These are phyloP conservation scores for Phoenicopterus ruber DNA, from an alignment of 2,113 vertebrate genomes.

Conservation along the genomic window DNA sequence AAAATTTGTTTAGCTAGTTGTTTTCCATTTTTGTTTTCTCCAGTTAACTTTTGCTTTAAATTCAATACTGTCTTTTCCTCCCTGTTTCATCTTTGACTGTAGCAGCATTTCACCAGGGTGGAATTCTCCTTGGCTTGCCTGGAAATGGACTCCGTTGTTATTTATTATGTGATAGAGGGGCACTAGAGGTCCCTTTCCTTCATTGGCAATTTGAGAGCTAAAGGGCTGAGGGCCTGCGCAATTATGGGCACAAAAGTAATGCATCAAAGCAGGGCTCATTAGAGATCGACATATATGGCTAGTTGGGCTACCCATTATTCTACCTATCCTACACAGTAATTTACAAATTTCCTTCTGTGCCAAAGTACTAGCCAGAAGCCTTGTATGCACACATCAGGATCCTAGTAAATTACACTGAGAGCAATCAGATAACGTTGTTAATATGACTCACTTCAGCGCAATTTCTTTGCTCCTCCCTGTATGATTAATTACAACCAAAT, in stretches of 20 bases:
- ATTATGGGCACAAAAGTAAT: neutral
- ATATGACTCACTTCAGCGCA: constrained; percentile 65
- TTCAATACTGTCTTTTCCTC: neutral
- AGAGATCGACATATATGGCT: neutral
- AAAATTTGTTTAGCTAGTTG: neutral
- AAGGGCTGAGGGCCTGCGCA: neutral
- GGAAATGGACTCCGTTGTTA: neutral
- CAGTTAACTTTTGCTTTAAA: neutral
- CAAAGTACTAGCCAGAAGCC: constrained; percentile 35
- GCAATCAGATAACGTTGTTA: constrained; percentile 73
- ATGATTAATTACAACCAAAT: constrained; percentile 80
- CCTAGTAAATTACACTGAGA: constrained; percentile 68
- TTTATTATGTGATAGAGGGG: neutral
- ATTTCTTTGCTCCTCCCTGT: constrained; percentile 71
- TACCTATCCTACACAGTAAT: neutral
- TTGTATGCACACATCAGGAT: constrained; percentile 58
- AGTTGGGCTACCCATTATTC: neutral
- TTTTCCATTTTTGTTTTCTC: neutral
- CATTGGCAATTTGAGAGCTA: neutral
- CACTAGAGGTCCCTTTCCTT: neutral
- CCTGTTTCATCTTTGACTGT: neutral
- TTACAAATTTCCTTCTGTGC: constrained; percentile 9
- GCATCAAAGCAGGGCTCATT: neutral
- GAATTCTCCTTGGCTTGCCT: neutral
- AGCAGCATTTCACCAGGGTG: neutral